These are phyloP conservation scores for Menura novaehollandiae DNA, from an alignment of 2,113 vertebrate genomes.

Conservation along the genomic window DNA sequence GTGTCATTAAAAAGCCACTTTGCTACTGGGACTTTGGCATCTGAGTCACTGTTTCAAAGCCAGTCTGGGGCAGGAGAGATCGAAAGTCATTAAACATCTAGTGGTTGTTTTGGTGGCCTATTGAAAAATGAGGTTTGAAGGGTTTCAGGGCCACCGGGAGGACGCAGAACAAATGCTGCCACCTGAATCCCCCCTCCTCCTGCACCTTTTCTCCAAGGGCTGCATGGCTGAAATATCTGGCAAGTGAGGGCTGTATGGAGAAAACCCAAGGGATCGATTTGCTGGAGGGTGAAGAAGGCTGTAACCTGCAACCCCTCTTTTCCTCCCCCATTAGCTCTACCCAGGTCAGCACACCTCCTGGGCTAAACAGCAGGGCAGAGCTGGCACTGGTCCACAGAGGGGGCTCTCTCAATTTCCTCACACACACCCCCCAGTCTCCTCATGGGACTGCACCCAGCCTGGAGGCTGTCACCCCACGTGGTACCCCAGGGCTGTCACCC, in stretches of 20 bases:
- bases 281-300: not conserved
- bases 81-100: slow-evolving; percentile 64
- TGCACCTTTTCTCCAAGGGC: not conserved
- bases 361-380: not conserved
- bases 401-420: not conserved
- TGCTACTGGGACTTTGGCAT: slow-evolving; percentile 47
- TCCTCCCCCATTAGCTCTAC: not conserved
- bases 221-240: not conserved
- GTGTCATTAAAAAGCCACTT: slow-evolving; percentile 63
- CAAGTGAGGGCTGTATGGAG: not conserved
- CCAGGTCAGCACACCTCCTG: not conserved
- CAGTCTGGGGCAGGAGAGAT: slow-evolving; percentile 56
- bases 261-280: not conserved
- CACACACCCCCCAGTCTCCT: not conserved
- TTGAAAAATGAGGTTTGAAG: slow-evolving; percentile 50
- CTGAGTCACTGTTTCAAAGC: slow-evolving; percentile 62
- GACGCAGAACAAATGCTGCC: not conserved
- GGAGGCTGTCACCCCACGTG: not conserved
- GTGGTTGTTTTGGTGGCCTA: slow-evolving; percentile 57
- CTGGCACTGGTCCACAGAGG: fast-evolving
- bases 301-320: not conserved
- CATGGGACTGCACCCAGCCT: not conserved
- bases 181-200: not conserved
- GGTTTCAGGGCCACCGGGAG: not conserved
- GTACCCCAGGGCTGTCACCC: not conserved